These are phyloP conservation scores for Ficedula albicollis DNA, from an alignment of 2,797 vertebrate species.

Conservation along the genomic window DNA sequence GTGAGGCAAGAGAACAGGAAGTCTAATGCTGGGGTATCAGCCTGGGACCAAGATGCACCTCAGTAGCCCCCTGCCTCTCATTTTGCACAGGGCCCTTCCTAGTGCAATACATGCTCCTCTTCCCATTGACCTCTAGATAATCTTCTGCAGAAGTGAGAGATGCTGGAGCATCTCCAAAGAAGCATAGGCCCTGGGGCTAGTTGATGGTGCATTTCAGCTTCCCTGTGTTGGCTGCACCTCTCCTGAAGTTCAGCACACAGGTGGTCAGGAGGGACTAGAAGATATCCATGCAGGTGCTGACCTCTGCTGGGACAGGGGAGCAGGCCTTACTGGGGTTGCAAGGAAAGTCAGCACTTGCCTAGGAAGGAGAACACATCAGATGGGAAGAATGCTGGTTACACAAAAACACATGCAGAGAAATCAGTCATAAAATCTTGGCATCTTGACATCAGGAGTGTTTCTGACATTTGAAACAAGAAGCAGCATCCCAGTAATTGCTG, in stretches of 20 bases:
- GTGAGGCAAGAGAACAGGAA: not conserved
- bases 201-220: not conserved
- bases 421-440: not conserved
- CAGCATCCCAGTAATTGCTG: not conserved
- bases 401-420: not conserved
- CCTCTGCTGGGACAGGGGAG: not conserved
- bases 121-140: not conserved
- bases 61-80: not conserved
- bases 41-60: not conserved
- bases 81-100: not conserved
- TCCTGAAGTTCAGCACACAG: not conserved
- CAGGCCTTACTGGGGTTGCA: not conserved
- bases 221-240: not conserved
- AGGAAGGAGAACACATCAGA: not conserved
- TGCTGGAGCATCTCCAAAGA: not conserved
- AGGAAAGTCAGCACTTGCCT: not conserved
- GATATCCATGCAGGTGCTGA: not conserved
- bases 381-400: not conserved
- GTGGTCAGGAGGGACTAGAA: not conserved
- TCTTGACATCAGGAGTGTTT: not conserved
- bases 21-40: not conserved
- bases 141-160: not conserved
- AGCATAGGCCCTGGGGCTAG: not conserved
- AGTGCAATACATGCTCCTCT: fast-evolving
- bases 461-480: not conserved